Evolutionary conservation across 2,797 vertebrate species (phyloP).

Genomic region (Lacerta agilis): DNA sequence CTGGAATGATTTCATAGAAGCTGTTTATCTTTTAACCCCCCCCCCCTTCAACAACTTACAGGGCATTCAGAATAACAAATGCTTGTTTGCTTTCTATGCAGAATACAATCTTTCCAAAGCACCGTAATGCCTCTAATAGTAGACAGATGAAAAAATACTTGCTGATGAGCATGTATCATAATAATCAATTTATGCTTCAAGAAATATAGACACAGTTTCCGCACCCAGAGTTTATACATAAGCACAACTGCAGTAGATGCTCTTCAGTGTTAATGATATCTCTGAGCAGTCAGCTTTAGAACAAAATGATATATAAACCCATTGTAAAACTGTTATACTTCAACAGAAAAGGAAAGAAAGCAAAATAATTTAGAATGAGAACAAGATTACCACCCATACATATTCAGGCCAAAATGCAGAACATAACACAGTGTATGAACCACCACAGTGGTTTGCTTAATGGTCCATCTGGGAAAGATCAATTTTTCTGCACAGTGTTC

Average conservation of each 20-base stretch:
- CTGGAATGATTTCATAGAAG: slow-evolving; percentile 45
- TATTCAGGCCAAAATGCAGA: slow-evolving; percentile 9
- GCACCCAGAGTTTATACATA: background rate
- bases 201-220: background rate
- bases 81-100: slow-evolving; percentile 23
- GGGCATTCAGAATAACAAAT: slow-evolving; percentile 38
- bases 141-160: slow-evolving; percentile 55
- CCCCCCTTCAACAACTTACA: slow-evolving; percentile 51
- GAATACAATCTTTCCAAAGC: slow-evolving; percentile 33
- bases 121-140: background rate
- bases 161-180: slow-evolving; percentile 57
- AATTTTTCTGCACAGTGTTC: background rate
- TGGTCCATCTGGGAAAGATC: background rate
- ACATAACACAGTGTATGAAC: background rate
- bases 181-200: slow-evolving; percentile 52
- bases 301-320: background rate
- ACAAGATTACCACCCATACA: background rate
- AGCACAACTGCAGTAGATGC: background rate
- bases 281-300: slow-evolving; percentile 25
- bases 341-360: slow-evolving; percentile 20
- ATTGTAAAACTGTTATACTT: background rate
- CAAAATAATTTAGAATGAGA: background rate
- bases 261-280: background rate
- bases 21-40: slow-evolving; percentile 49
- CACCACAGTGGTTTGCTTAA: background rate